These are phyloP conservation scores for Anthoptus insignis DNA, from an alignment of 2,888 invertebrate species.

Conservation along the genomic window DNA sequence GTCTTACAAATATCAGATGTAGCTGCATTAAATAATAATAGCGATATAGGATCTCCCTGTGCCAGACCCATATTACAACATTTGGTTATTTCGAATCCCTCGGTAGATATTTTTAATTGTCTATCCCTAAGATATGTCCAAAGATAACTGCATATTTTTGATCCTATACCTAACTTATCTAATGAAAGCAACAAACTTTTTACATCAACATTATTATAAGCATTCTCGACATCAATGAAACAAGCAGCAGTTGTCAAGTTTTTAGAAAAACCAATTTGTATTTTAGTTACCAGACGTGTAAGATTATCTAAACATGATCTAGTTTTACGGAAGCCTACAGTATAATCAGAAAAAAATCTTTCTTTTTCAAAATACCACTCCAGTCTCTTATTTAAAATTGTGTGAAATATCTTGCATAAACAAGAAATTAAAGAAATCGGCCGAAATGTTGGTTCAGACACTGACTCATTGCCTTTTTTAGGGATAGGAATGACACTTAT, in stretches of 20 bases:
- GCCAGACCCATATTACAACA: slow-evolving; percentile 47
- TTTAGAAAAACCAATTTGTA: slow-evolving; percentile 3
- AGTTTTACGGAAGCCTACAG: neutral
- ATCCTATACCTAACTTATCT: neutral
- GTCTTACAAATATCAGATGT: slow-evolving; percentile 30
- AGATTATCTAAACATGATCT: neutral
- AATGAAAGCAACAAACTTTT: neutral
- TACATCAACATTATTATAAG: slow-evolving; percentile 45
- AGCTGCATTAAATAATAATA: slow-evolving; percentile 53
- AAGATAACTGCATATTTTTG: neutral
- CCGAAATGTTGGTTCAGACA: neutral
- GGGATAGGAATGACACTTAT: neutral
- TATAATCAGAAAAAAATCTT: slow-evolving; percentile 21
- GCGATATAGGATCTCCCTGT: slow-evolving; percentile 55
- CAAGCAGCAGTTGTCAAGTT: slow-evolving; percentile 33
- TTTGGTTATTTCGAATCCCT: slow-evolving; percentile 18
- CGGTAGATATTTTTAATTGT: slow-evolving; percentile 35
- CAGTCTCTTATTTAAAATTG: slow-evolving; percentile 42
- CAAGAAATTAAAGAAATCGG: slow-evolving; percentile 1
- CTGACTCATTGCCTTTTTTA: neutral
- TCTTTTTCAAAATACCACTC: slow-evolving; percentile 46
- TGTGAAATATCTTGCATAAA: slow-evolving; percentile 46
- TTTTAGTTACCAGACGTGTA: neutral
- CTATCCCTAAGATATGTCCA: slow-evolving; percentile 36
- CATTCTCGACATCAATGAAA: slow-evolving; percentile 52